Evolutionary conservation across 2,113 vertebrate species (phyloP).

Genomic region (Circaetus cinerascens): DNA sequence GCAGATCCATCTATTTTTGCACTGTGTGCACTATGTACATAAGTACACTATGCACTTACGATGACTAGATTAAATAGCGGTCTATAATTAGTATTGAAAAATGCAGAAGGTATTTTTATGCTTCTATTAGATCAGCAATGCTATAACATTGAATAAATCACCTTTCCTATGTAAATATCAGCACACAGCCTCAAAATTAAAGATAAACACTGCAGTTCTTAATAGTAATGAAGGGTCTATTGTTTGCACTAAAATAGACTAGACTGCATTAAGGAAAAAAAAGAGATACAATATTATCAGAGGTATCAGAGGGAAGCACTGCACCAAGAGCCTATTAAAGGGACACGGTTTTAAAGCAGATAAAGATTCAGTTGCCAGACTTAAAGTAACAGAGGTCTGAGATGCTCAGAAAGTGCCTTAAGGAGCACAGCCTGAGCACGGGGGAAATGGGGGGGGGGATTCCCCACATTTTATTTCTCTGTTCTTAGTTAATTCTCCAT

Average conservation of each 20-base stretch:
- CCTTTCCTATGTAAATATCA: not conserved
- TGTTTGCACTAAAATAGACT: constrained; percentile 1
- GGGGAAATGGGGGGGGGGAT: accelerated
- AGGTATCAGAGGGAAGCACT: not conserved
- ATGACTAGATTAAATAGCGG: not conserved
- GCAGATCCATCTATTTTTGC: constrained; percentile 33
- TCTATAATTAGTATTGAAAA: constrained; percentile 45
- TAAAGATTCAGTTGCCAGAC: not conserved
- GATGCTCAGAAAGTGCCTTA: not conserved
- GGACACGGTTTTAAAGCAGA: not conserved
- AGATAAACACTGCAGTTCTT: not conserved
- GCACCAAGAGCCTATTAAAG: not conserved
- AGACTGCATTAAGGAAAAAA: not conserved
- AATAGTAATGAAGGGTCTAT: not conserved
- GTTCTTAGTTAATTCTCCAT: not conserved
- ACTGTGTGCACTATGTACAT: not conserved
- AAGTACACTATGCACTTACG: not conserved
- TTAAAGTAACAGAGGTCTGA: not conserved
- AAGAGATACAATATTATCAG: not conserved
- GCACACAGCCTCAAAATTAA: not conserved
- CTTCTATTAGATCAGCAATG: not conserved
- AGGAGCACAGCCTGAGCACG: not conserved
- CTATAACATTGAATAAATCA: not conserved
- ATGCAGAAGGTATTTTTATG: not conserved
- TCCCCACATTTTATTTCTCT: not conserved